A percentile compares a stretch with the other conserved stretches of the same genome.
These are phyloP conservation scores for Aphelenchoides fujianensis DNA, from an alignment of 1,140 invertebrate genomes.

Conservation along the genomic window DNA sequence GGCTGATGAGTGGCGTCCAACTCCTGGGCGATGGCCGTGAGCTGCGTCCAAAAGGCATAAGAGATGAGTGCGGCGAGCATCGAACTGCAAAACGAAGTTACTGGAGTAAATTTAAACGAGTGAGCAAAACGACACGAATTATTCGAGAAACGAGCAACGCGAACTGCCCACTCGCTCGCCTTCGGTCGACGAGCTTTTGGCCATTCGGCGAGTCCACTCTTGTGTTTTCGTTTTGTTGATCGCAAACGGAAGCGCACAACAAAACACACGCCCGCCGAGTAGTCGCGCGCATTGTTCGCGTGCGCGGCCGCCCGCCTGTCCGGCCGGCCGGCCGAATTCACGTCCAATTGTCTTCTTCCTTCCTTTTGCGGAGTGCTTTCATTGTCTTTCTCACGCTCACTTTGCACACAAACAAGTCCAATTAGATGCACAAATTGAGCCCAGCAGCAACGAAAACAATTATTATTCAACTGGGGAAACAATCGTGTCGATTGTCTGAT, in stretches of 20 bases:
- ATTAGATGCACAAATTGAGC: no score
- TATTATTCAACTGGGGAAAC: no score
- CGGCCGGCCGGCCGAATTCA: neutral
- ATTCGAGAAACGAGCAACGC: no score
- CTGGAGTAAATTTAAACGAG: neutral
- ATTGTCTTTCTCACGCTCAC: no score
- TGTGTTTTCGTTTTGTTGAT: neutral
- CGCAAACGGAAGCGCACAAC: neutral
- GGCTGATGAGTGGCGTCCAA: neutral
- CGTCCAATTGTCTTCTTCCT: neutral
- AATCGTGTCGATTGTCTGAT: no score
- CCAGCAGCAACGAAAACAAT: no score
- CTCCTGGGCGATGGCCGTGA: neutral
- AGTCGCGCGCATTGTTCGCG: neutral
- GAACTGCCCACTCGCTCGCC: neutral
- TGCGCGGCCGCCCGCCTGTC: neutral
- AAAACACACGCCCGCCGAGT: neutral
- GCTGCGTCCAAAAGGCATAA: neutral
- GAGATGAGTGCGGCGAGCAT: neutral
- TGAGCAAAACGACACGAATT: neutral
- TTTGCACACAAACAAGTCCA: no score
- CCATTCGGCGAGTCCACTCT: no score
- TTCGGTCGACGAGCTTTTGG: neutral
- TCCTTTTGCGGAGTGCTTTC: neutral
- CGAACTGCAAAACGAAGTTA: neutral